Conservation (phyloP, 2,113 vertebrate genomes). For the Pelusios castaneus region DNA sequence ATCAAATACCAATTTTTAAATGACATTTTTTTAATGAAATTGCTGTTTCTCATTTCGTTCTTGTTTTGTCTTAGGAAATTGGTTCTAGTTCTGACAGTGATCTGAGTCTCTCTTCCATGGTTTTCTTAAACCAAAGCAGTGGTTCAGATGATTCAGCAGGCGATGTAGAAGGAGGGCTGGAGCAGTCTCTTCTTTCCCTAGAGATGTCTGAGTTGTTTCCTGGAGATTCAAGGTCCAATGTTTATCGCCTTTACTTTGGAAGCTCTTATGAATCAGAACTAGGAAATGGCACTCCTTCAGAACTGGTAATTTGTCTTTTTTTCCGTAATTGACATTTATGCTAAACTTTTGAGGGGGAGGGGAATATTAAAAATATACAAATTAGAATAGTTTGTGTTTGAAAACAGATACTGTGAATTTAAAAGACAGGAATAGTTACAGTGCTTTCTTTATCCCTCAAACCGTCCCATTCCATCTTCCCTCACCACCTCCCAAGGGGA, state of each 20-base stretch:
- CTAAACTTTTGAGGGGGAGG: not conserved
- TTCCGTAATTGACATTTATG: not conserved
- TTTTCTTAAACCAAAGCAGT: conserved; percentile 94
- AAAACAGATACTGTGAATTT: not conserved
- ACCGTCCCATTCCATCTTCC: not conserved
- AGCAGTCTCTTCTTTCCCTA: conserved; percentile 84
- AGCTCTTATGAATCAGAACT: conserved; percentile 94
- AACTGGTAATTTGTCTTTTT: conserved; percentile 76
- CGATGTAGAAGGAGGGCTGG: conserved; percentile 84
- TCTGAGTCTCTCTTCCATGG: conserved; percentile 95
- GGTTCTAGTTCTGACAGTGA: conserved; percentile 92
- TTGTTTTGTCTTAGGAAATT: conserved; percentile 80
- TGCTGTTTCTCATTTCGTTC: conserved; percentile 20
- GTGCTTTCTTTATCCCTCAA: conserved; percentile 1
- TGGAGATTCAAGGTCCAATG: conserved; percentile 82
- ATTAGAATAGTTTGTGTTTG: not conserved
- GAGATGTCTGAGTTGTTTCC: conserved; percentile 82
- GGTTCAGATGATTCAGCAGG: conserved; percentile 90
- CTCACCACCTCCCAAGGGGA: not conserved
- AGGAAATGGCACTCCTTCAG: conserved; percentile 85
- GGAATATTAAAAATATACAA: not conserved
- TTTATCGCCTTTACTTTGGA: conserved; percentile 97
- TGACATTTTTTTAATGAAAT: no score
- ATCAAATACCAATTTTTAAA: not conserved
- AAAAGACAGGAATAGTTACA: not conserved